phyloP scores from a whole-genome alignment of 2,888 invertebrate genomes.

The Campoletis raptor region DNA sequence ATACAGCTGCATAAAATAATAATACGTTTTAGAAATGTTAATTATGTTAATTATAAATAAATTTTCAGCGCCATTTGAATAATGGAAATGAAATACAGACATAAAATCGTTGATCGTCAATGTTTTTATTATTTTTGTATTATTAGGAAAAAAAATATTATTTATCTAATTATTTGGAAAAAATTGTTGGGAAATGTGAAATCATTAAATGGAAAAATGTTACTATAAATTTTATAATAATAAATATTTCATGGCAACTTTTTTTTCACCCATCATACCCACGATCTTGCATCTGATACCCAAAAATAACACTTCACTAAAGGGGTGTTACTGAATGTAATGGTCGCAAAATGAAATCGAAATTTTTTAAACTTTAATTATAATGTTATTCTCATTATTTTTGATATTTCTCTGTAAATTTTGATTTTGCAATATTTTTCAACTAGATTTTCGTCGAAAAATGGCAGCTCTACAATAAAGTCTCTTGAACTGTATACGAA shows the following conservation, averaged over 20 bases:
- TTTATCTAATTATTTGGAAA: not conserved
- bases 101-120: too few species aligned
- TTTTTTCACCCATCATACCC: not conserved
- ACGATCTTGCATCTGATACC: not conserved
- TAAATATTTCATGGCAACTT: too few species aligned
- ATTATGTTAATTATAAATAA: constrained; percentile 38
- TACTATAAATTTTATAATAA: not conserved
- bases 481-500: not conserved
- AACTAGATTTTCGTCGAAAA: not conserved
- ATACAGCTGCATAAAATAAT: constrained; percentile 54
- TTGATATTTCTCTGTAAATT: not conserved
- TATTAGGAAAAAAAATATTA: too few species aligned
- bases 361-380: not conserved
- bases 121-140: too few species aligned
- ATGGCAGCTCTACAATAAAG: not conserved
- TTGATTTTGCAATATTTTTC: not conserved
- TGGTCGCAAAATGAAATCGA: not conserved
- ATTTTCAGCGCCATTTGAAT: constrained; percentile 18
- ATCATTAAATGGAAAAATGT: not conserved
- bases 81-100: not conserved
- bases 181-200: not conserved
- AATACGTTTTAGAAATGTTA: constrained; percentile 27
- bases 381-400: not conserved
- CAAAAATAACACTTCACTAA: not conserved
- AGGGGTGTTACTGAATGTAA: not conserved